Evolutionary conservation across 2,113 vertebrate genomes (phyloP).

Genomic region (Thomomys bottae): DNA sequence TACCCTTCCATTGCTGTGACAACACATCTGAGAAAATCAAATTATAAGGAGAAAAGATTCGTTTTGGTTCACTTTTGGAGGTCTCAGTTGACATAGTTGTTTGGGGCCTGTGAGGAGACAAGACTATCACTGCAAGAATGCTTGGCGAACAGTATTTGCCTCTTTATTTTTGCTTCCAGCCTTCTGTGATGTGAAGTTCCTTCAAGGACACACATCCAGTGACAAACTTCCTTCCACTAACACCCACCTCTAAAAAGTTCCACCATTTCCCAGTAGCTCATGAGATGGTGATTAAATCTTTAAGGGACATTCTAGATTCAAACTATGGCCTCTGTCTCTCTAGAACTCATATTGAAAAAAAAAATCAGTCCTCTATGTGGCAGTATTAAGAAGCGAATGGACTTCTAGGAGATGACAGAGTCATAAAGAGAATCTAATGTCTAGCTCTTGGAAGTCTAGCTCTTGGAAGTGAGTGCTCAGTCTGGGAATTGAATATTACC

Average conservation of each 20-base stretch:
- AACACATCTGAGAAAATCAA: neutral
- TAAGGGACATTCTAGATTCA: neutral
- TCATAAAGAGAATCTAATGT: neutral
- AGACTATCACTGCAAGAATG: neutral
- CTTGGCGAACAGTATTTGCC: neutral
- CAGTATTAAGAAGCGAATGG: neutral
- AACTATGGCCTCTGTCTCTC: neutral
- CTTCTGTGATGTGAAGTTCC: no score
- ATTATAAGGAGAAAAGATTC: neutral
- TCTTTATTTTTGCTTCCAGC: no score
- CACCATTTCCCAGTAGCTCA: neutral
- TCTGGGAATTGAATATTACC: neutral
- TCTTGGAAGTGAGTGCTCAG: neutral
- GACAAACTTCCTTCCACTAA: neutral
- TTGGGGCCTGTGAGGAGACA: neutral
- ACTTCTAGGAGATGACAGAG: neutral
- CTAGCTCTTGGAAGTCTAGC: neutral
- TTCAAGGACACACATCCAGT: no score
- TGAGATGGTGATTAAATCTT: neutral
- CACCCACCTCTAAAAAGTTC: neutral
- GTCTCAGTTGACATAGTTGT: neutral
- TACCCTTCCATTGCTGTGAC: neutral
- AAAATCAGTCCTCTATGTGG: neutral
- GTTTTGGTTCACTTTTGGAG: neutral
- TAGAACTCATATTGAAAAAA: neutral